Evolutionary conservation across 2,113 vertebrate genomes (phyloP).

Genomic region (Saccopteryx leptura): DNA sequence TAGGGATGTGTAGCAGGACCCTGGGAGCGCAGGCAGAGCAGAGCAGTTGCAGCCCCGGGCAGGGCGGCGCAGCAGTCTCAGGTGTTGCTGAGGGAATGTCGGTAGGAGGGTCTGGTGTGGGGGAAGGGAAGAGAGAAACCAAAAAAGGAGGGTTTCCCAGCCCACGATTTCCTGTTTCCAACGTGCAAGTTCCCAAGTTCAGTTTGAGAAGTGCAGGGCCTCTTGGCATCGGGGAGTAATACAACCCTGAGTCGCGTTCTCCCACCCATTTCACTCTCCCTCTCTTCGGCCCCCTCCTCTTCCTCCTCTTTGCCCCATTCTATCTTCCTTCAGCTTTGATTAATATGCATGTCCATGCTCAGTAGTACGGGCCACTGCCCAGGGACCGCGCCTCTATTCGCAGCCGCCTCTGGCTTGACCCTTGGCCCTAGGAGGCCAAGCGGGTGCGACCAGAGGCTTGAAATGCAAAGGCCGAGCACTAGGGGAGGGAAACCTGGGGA

Average conservation of each 20-base stretch:
- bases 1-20: neutral
- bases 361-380: conserved; percentile 62
- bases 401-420: conserved; percentile 56
- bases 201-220: conserved; percentile 78
- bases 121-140: conserved; percentile 10
- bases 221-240: conserved; percentile 37
- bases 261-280: neutral
- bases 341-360: conserved; percentile 72
- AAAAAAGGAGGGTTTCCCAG: conserved; percentile 52
- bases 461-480: neutral
- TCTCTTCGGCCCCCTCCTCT: neutral
- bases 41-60: neutral
- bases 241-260: neutral
- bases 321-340: conserved; percentile 54
- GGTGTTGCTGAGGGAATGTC: neutral
- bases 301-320: neutral
- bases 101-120: conserved; percentile 12
- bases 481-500: neutral
- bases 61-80: conserved; percentile 12
- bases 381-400: conserved; percentile 45
- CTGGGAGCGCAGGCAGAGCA: neutral
- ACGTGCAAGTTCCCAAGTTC: conserved; percentile 82
- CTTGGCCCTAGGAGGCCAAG: neutral
- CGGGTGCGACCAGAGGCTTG: neutral
- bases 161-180: conserved; percentile 74